Conservation (phyloP, 64 coral and sea anemone species). For the Orbicella faveolata region DNA sequence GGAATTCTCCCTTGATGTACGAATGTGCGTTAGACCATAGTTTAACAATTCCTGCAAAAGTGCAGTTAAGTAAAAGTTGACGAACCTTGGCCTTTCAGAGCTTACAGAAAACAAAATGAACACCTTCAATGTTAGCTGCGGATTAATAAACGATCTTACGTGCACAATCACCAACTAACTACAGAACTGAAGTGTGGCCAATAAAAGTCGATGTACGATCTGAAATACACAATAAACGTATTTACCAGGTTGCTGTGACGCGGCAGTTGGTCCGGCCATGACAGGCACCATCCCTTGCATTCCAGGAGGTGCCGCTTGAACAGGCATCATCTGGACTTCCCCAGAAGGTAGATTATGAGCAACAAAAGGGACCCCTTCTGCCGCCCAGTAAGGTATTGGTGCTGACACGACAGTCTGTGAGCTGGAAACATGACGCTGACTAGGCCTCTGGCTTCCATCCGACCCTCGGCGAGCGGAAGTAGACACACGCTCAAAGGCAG, state of each 20-base stretch:
- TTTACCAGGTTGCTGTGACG: constrained; percentile 21
- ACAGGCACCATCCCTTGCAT: constrained; percentile 61
- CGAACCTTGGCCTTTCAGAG: too few species aligned
- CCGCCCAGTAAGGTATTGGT: constrained; percentile 48
- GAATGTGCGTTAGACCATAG: too few species aligned
- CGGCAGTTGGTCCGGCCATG: constrained; percentile 9
- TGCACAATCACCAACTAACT: too few species aligned
- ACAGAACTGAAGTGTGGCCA: too few species aligned
- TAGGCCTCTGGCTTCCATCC: constrained; percentile 3
- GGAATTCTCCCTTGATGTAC: too few species aligned
- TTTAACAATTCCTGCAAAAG: too few species aligned
- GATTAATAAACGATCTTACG: too few species aligned
- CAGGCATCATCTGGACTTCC: constrained; percentile 36
- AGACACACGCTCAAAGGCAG: constrained; percentile 25
- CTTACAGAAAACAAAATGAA: too few species aligned
- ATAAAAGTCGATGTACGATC: not conserved
- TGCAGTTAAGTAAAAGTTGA: too few species aligned
- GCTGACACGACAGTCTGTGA: constrained; percentile 30
- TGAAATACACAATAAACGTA: not conserved
- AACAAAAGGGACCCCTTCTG: constrained; percentile 57
- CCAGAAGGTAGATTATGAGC: constrained; percentile 13
- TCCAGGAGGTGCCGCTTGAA: constrained; percentile 26
- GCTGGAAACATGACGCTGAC: constrained; percentile 16
- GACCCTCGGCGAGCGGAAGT: constrained; percentile 6
- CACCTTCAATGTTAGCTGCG: too few species aligned